phyloP scores from a whole-genome alignment of 64 coral and sea anemone genomes.

The Platygyra sinensis region DNA sequence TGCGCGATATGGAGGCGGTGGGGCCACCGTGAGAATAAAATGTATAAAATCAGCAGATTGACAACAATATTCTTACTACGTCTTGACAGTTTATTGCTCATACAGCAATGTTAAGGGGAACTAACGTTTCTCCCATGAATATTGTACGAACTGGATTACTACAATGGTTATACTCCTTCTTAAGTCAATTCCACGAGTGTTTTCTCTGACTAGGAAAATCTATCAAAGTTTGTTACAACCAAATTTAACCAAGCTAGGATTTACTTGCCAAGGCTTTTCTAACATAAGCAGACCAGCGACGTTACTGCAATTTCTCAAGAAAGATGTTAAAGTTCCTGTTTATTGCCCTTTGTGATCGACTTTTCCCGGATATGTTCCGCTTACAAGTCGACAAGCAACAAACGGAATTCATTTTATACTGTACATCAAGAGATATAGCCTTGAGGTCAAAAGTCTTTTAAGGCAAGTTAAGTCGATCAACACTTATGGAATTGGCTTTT shows the following conservation, averaged over 20 bases:
- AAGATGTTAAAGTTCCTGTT: too few relatives aligned
- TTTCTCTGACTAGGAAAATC: background rate
- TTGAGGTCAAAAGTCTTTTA: too few relatives aligned
- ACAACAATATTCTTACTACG: background rate
- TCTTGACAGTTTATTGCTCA: constrained; percentile 33
- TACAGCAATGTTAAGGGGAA: background rate
- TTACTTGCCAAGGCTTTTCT: background rate
- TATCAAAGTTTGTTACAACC: background rate
- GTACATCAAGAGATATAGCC: too few relatives aligned
- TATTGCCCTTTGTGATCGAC: too few relatives aligned
- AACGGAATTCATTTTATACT: too few relatives aligned
- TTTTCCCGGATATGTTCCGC: too few relatives aligned
- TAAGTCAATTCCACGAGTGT: background rate
- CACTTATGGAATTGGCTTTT: constrained; percentile 12
- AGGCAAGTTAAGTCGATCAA: background rate
- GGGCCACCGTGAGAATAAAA: too few relatives aligned
- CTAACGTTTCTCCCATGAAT: background rate
- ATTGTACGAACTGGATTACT: constrained; percentile 2
- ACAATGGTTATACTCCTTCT: background rate
- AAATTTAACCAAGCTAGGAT: background rate
- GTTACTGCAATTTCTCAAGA: background rate
- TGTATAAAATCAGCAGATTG: background rate
- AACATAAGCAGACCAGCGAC: background rate
- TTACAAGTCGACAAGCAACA: too few relatives aligned
- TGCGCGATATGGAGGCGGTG: too few relatives aligned